A percentile compares a stretch with the other conserved stretches of the same genome.
These are phyloP conservation scores for Polia nebulosa DNA, from an alignment of 2,888 invertebrate genomes.

Conservation along the genomic window DNA sequence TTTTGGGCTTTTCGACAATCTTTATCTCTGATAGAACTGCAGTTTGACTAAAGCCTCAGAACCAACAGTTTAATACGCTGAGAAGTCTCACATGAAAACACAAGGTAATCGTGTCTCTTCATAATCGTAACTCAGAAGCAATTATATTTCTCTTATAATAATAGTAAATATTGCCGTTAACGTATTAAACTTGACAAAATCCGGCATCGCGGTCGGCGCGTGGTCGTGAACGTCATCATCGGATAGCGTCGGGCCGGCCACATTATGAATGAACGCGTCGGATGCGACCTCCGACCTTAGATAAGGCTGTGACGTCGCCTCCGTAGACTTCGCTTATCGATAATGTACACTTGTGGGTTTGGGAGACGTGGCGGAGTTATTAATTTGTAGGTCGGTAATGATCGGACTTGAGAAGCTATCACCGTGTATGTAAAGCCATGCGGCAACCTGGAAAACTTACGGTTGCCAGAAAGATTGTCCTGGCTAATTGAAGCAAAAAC, in stretches of 20 bases:
- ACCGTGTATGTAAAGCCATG: not conserved
- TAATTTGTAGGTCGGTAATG: conserved; percentile 37
- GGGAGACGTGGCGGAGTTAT: conserved; percentile 45
- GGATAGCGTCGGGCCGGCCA: conserved; percentile 46
- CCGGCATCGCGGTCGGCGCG: conserved; percentile 46
- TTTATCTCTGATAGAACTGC: not conserved
- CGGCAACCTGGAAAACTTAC: too few species aligned
- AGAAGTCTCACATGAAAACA: not conserved
- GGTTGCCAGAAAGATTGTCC: too few species aligned
- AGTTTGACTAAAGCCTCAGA: too few species aligned
- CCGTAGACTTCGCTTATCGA: conserved; percentile 44
- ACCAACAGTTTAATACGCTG: too few species aligned
- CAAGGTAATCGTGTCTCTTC: not conserved
- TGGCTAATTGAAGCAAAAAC: too few species aligned
- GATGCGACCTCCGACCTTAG: conserved; percentile 69
- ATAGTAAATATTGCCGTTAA: conserved; percentile 47
- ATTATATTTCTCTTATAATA: conserved; percentile 30
- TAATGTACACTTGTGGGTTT: conserved; percentile 46
- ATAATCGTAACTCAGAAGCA: conserved; percentile 1
- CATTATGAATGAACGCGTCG: conserved; percentile 70
- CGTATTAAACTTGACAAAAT: conserved; percentile 53
- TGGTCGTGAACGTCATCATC: conserved; percentile 46
- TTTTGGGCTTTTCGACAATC: not conserved
- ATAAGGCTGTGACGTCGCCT: conserved; percentile 70
- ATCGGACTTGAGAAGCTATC: not conserved